Base-by-base conservation (phyloP, 2,797 vertebrate genomes). In the Pseudochaenichthys georgianus region DNA sequence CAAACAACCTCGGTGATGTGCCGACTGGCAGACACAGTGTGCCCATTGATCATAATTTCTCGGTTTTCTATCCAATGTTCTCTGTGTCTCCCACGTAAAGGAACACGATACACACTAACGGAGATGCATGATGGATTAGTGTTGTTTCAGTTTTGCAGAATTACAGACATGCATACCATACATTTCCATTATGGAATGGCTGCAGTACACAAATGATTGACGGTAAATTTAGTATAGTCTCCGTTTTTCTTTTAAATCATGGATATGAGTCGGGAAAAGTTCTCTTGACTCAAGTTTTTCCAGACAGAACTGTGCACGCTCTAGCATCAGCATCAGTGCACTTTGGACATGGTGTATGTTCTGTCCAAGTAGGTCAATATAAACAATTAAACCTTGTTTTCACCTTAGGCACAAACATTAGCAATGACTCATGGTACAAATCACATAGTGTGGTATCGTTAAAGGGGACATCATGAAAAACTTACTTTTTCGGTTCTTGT, bases 41-140 rank as follows among this genome's bases (percentile, higher is more conserved):
- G 45, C 61, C 55, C 60, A 78, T 51, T 64, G 65, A 90, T 89
- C 70, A 67, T 81, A 3, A 64, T 66, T 45, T 54, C n/a, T 77
- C 46, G 59, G 73, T 64, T 80, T 76, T 55, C 17, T 60, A 52
- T 74, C 72, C 70, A 66, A 65, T 55, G 28, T 38, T 76, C 53
- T 64, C 13, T 46, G 19, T n/a, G 64, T 41, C 71, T 78, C 60
- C 67, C 57, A 48, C 46, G 45, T 41, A 28, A 38, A 67, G 66
- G n/a, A 65, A 46, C 9, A 63, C 57, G 58, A 53, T 46, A 43
- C 59, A 66, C 43, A 60, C 34, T 16, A 23, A 23, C 42, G 3
- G 5, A 16, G 31, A 31, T 5, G 2, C 38, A 58, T 70, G 55
- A 62, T 64, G 50, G 53, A 55, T 72, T 54, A 13, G 48, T 57